A percentile compares a stretch with the other conserved stretches of the same genome.
phyloP scores from a whole-genome alignment of 2,888 invertebrate species.

The Tupiocoris notatus region DNA sequence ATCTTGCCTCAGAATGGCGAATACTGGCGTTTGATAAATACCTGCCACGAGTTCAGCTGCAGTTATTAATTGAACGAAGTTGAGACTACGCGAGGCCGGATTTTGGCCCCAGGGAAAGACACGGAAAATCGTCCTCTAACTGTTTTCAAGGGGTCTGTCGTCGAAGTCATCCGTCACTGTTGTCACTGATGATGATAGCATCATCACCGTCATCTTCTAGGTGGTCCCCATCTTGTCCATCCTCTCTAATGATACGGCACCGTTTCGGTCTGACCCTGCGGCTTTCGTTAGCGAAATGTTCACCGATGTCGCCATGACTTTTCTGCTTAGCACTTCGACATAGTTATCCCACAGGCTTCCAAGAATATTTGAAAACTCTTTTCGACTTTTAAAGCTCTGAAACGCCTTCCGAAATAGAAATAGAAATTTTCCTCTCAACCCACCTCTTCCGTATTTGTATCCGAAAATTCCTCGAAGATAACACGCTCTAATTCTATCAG shows the following conservation, averaged over 20 bases:
- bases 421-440: too few species aligned
- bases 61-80: slow-evolving; percentile 21
- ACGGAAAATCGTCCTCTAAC: slow-evolving; percentile 12
- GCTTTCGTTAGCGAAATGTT: background rate
- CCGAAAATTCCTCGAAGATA: too few species aligned
- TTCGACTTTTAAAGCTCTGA: too few species aligned
- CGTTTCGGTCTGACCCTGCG: background rate
- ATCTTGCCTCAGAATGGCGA: too few species aligned
- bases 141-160: slow-evolving; percentile 23
- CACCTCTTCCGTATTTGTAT: too few species aligned
- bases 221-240: slow-evolving; percentile 14
- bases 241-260: slow-evolving; percentile 13
- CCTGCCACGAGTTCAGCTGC: background rate
- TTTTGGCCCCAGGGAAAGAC: slow-evolving; percentile 4
- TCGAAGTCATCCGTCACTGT: slow-evolving; percentile 30
- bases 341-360: too few species aligned
- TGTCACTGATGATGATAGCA: slow-evolving; percentile 19
- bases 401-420: too few species aligned
- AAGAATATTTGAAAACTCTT: too few species aligned
- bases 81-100: background rate
- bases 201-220: slow-evolving; percentile 27
- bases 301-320: too few species aligned
- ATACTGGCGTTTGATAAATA: too few species aligned
- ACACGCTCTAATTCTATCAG: too few species aligned
- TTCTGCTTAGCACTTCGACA: too few species aligned